phyloP scores from a whole-genome alignment of 2,113 vertebrate genomes.

The Climacteris rufus region DNA sequence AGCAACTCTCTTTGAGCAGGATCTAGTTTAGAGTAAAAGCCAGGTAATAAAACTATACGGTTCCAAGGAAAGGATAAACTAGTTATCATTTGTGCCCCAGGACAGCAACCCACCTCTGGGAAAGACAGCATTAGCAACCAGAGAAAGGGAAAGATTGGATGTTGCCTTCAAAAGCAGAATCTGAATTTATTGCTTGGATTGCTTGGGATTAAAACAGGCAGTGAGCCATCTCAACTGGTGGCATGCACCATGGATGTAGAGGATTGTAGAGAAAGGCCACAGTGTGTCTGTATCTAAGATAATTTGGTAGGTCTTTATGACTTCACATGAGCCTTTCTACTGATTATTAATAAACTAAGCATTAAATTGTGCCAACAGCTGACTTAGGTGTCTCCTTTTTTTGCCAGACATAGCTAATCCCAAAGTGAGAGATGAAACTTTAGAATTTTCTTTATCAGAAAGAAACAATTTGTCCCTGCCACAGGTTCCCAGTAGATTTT shows the following conservation, averaged over 20 bases:
- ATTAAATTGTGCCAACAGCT: neutral
- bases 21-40: neutral
- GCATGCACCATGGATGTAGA: rapidly evolving
- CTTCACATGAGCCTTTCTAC: neutral
- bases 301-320: neutral
- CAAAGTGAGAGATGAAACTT: neutral
- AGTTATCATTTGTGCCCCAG: neutral
- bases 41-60: neutral
- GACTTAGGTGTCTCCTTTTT: neutral
- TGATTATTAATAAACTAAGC: neutral
- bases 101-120: neutral
- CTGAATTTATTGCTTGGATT: neutral
- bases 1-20: neutral
- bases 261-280: neutral
- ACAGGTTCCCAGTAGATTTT: neutral
- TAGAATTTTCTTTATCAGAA: neutral
- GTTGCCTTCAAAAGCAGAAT: neutral
- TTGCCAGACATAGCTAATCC: neutral
- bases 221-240: neutral
- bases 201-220: neutral
- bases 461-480: neutral
- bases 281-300: neutral
- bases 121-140: neutral
- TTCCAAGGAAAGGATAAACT: neutral
- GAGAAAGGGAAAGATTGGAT: neutral